Evolutionary conservation across 2,888 invertebrate species (phyloP).

Genomic region (Dolomedes plantarius): DNA sequence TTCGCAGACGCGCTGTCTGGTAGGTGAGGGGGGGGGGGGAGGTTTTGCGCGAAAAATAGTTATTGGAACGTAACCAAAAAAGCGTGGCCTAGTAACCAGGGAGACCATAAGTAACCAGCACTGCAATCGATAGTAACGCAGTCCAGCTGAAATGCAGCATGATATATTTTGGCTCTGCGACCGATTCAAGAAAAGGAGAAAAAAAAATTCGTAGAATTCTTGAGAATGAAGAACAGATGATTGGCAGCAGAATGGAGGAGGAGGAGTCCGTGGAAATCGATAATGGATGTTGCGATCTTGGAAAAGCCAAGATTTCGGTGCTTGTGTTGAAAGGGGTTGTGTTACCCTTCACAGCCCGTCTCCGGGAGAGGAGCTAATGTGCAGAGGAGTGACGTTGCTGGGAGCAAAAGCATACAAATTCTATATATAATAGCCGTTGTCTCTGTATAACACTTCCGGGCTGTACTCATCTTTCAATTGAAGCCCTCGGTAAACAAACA

Average conservation of each 20-base stretch:
- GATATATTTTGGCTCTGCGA: background rate
- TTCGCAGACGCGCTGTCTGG: conserved; percentile 6
- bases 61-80: conserved; percentile 66
- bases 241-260: background rate
- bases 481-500: too few relatives aligned
- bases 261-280: too few relatives aligned
- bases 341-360: background rate
- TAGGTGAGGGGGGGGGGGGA: background rate
- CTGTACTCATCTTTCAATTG: too few relatives aligned
- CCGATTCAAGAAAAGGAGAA: background rate
- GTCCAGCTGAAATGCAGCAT: background rate
- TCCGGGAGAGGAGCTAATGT: background rate
- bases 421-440: too few relatives aligned
- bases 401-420: background rate
- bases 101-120: conserved; percentile 20
- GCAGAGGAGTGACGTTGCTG: background rate
- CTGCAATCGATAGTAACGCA: background rate
- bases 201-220: background rate
- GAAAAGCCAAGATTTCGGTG: too few relatives aligned
- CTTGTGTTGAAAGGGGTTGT: background rate
- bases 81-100: conserved; percentile 34
- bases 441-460: too few relatives aligned
- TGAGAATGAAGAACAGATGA: background rate
- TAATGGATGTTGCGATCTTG: too few relatives aligned
- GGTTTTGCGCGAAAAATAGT: conserved; percentile 41